Percentiles rank a stretch among this genome's conserved stretches.
phyloP scores from a whole-genome alignment of 2,797 vertebrate genomes.

The Spatula clypeata region DNA sequence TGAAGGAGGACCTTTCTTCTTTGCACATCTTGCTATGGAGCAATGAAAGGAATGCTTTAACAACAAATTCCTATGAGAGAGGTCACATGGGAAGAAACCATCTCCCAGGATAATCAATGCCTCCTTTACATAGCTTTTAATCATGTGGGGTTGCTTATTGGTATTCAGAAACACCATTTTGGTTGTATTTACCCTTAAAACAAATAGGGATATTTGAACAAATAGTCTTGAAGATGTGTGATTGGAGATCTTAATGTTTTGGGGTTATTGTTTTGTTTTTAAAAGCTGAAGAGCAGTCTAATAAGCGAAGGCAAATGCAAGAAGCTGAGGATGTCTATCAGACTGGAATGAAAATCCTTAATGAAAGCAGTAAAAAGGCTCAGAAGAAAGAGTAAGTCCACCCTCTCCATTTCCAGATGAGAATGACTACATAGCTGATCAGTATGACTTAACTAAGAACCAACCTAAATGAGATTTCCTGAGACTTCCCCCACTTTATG shows the following conservation, averaged over 20 bases:
- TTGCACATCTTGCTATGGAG: not conserved
- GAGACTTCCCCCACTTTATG: not conserved
- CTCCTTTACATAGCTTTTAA: not conserved
- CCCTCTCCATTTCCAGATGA: not conserved
- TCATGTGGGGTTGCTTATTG: not conserved
- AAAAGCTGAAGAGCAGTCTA: slow-evolving; percentile 93
- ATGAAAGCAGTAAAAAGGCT: slow-evolving; percentile 90
- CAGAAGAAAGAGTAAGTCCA: slow-evolving; percentile 93
- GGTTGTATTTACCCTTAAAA: not conserved
- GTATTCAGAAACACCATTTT: not conserved
- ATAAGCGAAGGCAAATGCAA: slow-evolving; percentile 90
- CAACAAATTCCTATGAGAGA: not conserved
- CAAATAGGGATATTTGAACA: not conserved
- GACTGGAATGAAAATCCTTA: slow-evolving; percentile 91
- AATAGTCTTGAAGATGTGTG: not conserved
- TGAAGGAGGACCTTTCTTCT: not conserved
- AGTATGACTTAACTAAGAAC: not conserved
- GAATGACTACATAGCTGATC: not conserved
- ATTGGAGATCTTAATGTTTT: not conserved
- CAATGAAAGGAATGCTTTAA: not conserved
- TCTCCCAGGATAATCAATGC: not conserved
- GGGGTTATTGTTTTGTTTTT: not conserved
- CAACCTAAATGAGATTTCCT: not conserved
- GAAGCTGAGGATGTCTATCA: slow-evolving; percentile 94
- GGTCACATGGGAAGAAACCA: not conserved